Evolutionary conservation across 2,113 vertebrate genomes (phyloP), one percentile per base, ranked within the genome.

Genomic region (Mobula hypostoma): DNA sequence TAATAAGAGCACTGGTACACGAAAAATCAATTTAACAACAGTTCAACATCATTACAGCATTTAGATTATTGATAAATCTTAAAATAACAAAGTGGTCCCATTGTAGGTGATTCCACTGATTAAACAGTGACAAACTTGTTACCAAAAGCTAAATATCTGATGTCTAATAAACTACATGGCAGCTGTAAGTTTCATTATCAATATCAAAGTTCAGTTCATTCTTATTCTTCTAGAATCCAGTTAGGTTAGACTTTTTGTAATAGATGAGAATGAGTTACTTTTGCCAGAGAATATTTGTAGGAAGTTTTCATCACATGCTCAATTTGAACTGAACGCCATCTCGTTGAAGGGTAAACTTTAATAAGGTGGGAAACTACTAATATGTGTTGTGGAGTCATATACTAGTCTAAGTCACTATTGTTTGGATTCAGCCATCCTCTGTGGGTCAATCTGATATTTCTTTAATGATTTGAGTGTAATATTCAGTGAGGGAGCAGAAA

Each of bases 211-310:
- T 17, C n/a, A 63, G 15, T 68, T 56, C 7, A 63, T 32, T 68
- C 61, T 36, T 8, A 15, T 12, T 68, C 87, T 90, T 21, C 61
- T 68, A 21, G 63, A 90, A 68, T 66, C 58, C 63, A 66, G 68
- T 66, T 90, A 36, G 87, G 15, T 63, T 88, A 29, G 56, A 88
- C 48, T 56, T 48, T 21, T 63, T 29, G 63, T 63, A 90, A 32
- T 90, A 32, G 87, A 32, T 68, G 17, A 63, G 68, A 63, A 63
- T 63, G 61, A 27, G 58, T 88, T 88, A 32, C 36, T 68, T 90
- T 90, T 90, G 87, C 14, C 29, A 17, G 63, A 90, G 87, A 90
- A 68, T 68, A 19, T 90, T 68, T 90, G 58, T 56, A 90, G 61
- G 36, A 56, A 66, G n/a, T 66, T 90, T 90, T 90, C 87, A 90